Conservation (phyloP, 2,113 vertebrate genomes). For the Sylvietta virens region DNA sequence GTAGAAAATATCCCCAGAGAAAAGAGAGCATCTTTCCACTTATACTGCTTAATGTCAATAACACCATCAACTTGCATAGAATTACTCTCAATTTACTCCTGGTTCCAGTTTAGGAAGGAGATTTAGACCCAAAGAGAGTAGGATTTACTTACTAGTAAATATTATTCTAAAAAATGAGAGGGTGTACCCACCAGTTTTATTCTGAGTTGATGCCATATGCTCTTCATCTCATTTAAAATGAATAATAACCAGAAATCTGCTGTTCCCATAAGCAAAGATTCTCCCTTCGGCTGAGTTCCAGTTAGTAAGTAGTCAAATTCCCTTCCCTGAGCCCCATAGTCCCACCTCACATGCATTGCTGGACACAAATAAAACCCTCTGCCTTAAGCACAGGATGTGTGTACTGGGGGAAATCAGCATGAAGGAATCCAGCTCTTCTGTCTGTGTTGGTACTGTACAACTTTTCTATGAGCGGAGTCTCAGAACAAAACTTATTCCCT, state of each 20-base stretch:
- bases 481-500: not conserved
- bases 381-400: not conserved
- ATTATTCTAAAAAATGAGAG: not conserved
- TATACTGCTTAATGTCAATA: not conserved
- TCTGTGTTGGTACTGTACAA: not conserved
- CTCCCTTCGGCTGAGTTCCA: not conserved
- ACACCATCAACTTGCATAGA: not conserved
- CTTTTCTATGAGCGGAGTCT: not conserved
- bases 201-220: not conserved
- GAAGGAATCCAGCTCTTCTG: not conserved
- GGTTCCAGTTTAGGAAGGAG: not conserved
- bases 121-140: not conserved
- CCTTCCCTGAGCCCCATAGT: not conserved
- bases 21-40: not conserved
- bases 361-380: not conserved
- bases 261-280: not conserved
- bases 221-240: not conserved
- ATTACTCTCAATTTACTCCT: not conserved
- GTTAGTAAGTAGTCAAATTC: not conserved
- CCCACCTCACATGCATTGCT: not conserved
- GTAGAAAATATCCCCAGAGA: constrained; percentile 6
- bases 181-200: not conserved
- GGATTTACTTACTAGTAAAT: constrained; percentile 6
- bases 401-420: not conserved
- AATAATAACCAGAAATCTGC: not conserved